phyloP scores from a whole-genome alignment of 2,888 invertebrate genomes.

The Drosophila cognata region DNA sequence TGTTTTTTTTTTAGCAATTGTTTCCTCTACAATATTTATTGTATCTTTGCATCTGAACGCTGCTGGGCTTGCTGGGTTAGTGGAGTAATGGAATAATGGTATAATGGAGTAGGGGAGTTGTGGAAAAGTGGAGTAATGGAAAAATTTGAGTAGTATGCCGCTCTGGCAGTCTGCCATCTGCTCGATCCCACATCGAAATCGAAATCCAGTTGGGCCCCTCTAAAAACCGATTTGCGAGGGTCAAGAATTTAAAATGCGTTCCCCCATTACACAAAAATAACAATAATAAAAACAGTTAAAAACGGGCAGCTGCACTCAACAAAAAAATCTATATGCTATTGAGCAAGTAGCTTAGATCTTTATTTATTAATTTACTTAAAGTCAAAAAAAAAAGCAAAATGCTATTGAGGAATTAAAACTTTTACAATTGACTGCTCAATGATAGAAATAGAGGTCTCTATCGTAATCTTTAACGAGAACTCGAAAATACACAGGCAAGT shows the following conservation, averaged over 20 bases:
- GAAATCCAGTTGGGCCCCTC: conserved; percentile 8
- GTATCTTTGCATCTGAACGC: conserved; percentile 7
- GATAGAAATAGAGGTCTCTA: no score
- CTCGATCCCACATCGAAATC: conserved; percentile 48
- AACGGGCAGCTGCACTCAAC: neutral
- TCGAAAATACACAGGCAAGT: neutral
- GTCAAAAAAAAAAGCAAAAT: neutral
- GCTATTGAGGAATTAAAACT: no score
- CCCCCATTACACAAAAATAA: neutral
- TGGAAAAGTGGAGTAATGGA: neutral
- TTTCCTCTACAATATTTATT: conserved; percentile 1
- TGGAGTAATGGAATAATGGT: conserved; percentile 43
- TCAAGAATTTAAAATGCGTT: conserved; percentile 33
- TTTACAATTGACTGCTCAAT: no score
- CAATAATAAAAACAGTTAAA: neutral
- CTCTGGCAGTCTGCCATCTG: conserved; percentile 56
- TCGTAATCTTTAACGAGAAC: neutral
- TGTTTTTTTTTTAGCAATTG: neutral
- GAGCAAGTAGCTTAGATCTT: neutral
- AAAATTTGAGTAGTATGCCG: neutral
- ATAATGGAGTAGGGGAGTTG: neutral
- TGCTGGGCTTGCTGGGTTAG: conserved; percentile 65
- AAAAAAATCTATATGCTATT: neutral
- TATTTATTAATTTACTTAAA: neutral
- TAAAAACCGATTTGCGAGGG: neutral